Evolutionary conservation across 2,797 vertebrate species (phyloP), one percentile per base, ranked within the genome.

Genomic region (Coranthus polyacanthus): DNA sequence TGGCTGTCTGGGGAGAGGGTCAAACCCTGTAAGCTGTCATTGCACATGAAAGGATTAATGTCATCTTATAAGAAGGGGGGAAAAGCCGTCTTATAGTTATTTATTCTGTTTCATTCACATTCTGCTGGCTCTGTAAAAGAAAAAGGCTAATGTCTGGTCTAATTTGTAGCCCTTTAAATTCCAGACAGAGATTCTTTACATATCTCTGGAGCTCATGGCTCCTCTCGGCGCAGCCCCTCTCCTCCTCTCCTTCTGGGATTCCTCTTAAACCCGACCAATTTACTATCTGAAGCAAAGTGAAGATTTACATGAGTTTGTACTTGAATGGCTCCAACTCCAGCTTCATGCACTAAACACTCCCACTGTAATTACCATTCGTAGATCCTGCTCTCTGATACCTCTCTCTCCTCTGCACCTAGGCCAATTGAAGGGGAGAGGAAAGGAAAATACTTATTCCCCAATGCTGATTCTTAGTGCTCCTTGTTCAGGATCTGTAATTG

Each of bases 131-230:
- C 90, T 88, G 89, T 89, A 91, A 89, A 90, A 96, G 93, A 93
- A 91, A 95, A 95, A 95, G 93, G 93, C 95, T 96, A 96, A 94
- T 96, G 96, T 96, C 95, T 94, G 94, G 95, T 96, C 97, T 99
- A 98, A 99, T 99, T 99, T 98, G 97, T 96, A 96, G 95, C 93
- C 96, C 96, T 96, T 96, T 96, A 98, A 98, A 98, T 96, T 98
- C 96, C 95, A 97, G 96, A 96, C 95, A 94, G 93, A 94, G 96
- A 96, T 96, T 96, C 94, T 98, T 98, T 98, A 97, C 96, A 97
- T 98, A 98, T 98, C 97, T 99, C 97, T 95, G 95, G 97, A 99
- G 98, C 96, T 97, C 93, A 77, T 89, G 90, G 94, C 94, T 96
- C 83, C 92, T 95, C 94, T 95, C 89, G 87, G 88, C 87, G 86